Percentiles rank a stretch among this genome's conserved stretches.
phyloP scores from a whole-genome alignment of 2,113 vertebrate species.

The Trogon surrucura region DNA sequence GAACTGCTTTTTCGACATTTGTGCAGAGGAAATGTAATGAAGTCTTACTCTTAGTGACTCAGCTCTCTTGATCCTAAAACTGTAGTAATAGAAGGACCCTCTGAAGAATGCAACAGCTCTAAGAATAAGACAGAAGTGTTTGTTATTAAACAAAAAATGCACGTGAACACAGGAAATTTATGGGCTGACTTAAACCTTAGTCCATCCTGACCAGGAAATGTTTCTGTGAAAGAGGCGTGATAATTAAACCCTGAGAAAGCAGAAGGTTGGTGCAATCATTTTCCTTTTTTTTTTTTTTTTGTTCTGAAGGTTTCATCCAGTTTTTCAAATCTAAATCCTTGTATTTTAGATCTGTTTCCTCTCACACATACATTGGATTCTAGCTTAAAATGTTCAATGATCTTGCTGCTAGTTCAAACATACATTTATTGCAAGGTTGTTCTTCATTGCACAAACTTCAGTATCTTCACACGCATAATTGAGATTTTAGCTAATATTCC shows the following conservation, averaged over 20 bases:
- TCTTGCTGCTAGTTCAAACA: background rate
- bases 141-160: background rate
- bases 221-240: background rate
- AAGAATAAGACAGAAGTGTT: background rate
- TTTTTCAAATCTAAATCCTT: background rate
- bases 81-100: background rate
- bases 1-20: background rate
- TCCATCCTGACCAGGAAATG: background rate
- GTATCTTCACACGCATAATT: background rate
- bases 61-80: background rate
- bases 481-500: background rate
- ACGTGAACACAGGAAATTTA: background rate
- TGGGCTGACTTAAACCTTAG: background rate
- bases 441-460: background rate
- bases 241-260: background rate
- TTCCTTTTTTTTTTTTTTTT: background rate
- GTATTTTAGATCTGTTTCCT: background rate
- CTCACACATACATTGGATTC: background rate
- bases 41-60: background rate
- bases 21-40: background rate
- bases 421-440: background rate
- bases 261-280: background rate
- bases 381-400: background rate
- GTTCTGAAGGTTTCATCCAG: background rate
- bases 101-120: background rate